Conservation (phyloP, 2,888 invertebrate genomes). For the Ischnura elegans region DNA sequence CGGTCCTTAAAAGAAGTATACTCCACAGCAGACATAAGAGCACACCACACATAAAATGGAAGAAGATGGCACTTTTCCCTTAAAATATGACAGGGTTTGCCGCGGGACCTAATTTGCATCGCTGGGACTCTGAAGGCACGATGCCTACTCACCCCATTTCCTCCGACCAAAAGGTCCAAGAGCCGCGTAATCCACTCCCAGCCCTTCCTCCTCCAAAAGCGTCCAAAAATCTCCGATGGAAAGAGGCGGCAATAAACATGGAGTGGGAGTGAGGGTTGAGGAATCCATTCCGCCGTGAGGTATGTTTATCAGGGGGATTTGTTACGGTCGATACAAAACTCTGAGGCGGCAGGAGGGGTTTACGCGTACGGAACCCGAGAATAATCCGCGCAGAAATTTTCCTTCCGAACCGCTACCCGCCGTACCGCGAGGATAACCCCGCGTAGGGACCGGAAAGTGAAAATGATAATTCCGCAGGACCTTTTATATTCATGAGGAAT, state of each 20-base stretch:
- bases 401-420: background rate
- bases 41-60: no score
- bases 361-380: background rate
- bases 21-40: background rate
- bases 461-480: background rate
- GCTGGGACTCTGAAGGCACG: background rate
- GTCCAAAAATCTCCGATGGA: background rate
- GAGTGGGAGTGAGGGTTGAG: background rate
- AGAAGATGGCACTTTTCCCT: conserved; percentile 10
- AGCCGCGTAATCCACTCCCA: background rate
- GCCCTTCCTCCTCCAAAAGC: background rate
- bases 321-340: background rate
- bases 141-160: background rate
- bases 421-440: background rate
- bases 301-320: conserved; percentile 3
- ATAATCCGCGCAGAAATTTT: conserved; percentile 5
- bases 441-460: background rate
- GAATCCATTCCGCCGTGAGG: conserved; percentile 26
- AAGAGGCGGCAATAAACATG: background rate
- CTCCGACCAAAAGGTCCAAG: background rate
- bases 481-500: conserved; percentile 25
- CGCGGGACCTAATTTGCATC: conserved; percentile 8
- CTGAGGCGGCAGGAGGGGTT: background rate
- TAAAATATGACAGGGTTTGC: background rate
- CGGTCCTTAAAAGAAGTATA: no score